phyloP scores from a whole-genome alignment of 2,113 vertebrate genomes.

The Cervus canadensis region DNA sequence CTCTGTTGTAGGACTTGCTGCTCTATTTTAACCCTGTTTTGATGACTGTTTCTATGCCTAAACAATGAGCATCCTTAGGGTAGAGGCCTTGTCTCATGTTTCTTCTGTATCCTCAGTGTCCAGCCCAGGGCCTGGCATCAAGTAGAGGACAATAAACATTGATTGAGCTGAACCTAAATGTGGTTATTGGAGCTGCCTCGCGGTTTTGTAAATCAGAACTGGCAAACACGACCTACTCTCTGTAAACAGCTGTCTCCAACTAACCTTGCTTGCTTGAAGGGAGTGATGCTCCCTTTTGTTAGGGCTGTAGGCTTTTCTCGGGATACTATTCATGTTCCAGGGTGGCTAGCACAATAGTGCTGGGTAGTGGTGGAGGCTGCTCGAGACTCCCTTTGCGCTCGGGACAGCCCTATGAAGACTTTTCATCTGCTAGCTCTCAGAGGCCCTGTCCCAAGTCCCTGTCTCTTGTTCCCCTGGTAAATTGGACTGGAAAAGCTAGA shows the following conservation, averaged over 20 bases:
- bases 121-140: neutral
- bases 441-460: neutral
- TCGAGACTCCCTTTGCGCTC: neutral
- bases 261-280: neutral
- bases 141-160: conserved; percentile 33
- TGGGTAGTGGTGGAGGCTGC: neutral
- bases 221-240: neutral
- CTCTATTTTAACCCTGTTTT: neutral
- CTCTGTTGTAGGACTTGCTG: neutral
- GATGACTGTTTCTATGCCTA: neutral
- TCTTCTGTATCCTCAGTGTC: neutral
- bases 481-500: neutral
- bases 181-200: neutral
- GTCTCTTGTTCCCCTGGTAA: neutral
- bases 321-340: neutral
- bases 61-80: neutral
- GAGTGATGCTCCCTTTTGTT: neutral
- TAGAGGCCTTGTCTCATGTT: neutral
- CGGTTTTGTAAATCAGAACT: conserved; percentile 33
- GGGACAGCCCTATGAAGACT: neutral
- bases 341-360: neutral
- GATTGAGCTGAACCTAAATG: conserved; percentile 22
- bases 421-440: neutral
- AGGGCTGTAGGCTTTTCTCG: neutral
- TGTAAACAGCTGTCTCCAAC: conserved; percentile 1